Evolutionary conservation across 2,797 vertebrate species (phyloP), one percentile per base, ranked within the genome.

Genomic region (Molossus alvarezi): DNA sequence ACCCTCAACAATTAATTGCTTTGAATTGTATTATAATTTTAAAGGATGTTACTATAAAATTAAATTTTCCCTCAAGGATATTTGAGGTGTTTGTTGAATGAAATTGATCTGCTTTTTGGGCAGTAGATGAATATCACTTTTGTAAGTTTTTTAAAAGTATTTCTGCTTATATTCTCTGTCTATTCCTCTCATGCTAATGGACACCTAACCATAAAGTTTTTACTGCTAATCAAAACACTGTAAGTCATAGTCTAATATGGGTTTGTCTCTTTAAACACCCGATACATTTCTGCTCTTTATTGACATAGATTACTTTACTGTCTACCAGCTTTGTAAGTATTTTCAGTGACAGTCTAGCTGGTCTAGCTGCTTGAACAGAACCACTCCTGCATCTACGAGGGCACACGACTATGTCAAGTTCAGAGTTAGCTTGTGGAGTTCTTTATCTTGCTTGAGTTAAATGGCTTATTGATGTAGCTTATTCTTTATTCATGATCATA

Each of bases 1-100:
- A 96, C 5, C 60, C 95, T 60, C 81, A 27, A 75, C 75, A 97
- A 7, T 82, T 83, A 14, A 55, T 53, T 87, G 41, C 72, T 94
- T 94, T 88, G 23, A 90, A 73, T 64, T 88, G 12, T 20, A 27
- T 86, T 82, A 18, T 75, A 64, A 51, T 77, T 90, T 90, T 89
- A 73, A 62, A 58, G 25, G 20, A 33, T 75, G 60, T 25, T 95
- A 27, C n/a, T 45, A 13, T 73, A 62, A 37, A 79, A 79, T 76
- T 48, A 6, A 33, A n/a, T 90, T 29, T n/a, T 25, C 0, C 69
- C 37, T 64, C 37, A 80, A 41, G 7, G 29, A 45, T 27, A 2
- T 75, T 65, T 84, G 55, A 75, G n/a, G 1, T 58, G 6, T 76
- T 76, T 71, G 27, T 91, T 57, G 89, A 48, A 77, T 80, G 45